These are phyloP conservation scores for Ptilodon capucinus DNA, from an alignment of 2,888 invertebrate genomes.

Conservation along the genomic window DNA sequence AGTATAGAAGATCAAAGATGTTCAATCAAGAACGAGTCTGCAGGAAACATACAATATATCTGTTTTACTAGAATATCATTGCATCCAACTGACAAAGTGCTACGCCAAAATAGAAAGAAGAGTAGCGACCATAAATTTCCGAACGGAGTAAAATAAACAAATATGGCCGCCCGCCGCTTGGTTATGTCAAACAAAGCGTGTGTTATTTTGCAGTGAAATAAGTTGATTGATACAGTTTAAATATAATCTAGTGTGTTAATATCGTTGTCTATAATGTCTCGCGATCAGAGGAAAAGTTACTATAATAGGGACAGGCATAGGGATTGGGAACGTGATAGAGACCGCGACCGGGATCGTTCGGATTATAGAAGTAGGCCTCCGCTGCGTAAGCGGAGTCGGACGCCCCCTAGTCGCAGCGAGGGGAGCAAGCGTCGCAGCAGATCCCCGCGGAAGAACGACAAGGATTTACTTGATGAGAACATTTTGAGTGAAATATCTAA, in stretches of 20 bases:
- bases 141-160: neutral
- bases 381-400: conserved; percentile 55
- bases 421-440: conserved; percentile 54
- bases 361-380: conserved; percentile 35
- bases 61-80: no score
- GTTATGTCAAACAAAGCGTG: conserved; percentile 21
- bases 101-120: no score
- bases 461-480: conserved; percentile 68
- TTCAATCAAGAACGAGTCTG: no score
- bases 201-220: neutral
- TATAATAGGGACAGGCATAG: conserved; percentile 44
- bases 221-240: neutral
- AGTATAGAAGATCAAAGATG: no score
- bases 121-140: neutral
- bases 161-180: neutral
- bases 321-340: conserved; percentile 43
- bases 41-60: no score
- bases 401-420: conserved; percentile 42
- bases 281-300: conserved; percentile 49
- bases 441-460: conserved; percentile 63
- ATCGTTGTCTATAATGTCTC: conserved; percentile 39
- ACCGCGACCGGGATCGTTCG: conserved; percentile 41
- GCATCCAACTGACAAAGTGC: no score
- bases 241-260: neutral
- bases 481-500: conserved; percentile 72